Evolutionary conservation across 2,888 invertebrate species (phyloP).

Genomic region (Ophion slaviceki): DNA sequence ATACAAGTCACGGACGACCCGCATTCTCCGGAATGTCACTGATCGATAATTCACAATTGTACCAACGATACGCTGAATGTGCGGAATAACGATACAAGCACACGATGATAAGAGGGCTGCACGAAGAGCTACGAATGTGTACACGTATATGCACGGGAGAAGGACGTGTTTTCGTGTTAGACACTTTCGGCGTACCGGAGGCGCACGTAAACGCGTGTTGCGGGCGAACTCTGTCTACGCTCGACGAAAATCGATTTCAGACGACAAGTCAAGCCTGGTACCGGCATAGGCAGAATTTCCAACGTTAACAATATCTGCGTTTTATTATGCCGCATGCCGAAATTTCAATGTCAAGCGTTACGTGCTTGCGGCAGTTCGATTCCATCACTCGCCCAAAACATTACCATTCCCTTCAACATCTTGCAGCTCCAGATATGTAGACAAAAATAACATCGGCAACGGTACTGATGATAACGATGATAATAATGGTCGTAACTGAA

Average conservation of each 20-base stretch:
- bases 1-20: constrained; percentile 56
- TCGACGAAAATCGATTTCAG: constrained; percentile 66
- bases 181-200: constrained; percentile 42
- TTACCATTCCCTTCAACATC: constrained; percentile 10
- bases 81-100: constrained; percentile 48
- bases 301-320: constrained; percentile 50
- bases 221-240: constrained; percentile 18
- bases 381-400: constrained; percentile 54
- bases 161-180: constrained; percentile 23
- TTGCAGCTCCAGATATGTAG: background rate
- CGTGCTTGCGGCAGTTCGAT: constrained; percentile 58
- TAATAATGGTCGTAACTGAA: too few species aligned
- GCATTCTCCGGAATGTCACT: constrained; percentile 70
- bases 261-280: constrained; percentile 67
- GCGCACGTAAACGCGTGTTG: constrained; percentile 47
- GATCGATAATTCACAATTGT: constrained; percentile 70
- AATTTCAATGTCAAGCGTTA: constrained; percentile 68
- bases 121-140: constrained; percentile 4
- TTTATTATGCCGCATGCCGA: constrained; percentile 38
- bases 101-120: background rate
- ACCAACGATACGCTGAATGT: constrained; percentile 7
- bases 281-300: constrained; percentile 49
- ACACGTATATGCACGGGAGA: background rate
- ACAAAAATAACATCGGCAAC: background rate
- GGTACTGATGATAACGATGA: background rate